These are phyloP conservation scores for Limnephilus rhombicus DNA, from an alignment of 2,888 invertebrate genomes.

Conservation along the genomic window DNA sequence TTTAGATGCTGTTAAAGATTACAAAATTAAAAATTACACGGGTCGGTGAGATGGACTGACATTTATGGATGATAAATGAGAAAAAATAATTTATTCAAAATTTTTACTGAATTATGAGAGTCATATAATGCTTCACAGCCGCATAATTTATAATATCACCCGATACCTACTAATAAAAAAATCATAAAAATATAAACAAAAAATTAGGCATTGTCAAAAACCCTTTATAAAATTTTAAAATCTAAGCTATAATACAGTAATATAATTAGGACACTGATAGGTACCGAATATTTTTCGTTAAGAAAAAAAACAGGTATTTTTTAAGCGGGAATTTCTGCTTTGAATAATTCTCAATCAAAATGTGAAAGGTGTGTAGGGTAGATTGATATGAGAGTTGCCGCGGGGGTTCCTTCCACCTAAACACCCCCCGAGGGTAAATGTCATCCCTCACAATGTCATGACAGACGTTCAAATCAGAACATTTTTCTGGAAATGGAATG, in stretches of 20 bases:
- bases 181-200: background rate
- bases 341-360: constrained; percentile 20
- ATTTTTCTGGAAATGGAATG: background rate
- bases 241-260: background rate
- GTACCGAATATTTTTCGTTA: too few relatives aligned
- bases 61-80: constrained; percentile 50
- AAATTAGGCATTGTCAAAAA: background rate
- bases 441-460: constrained; percentile 63
- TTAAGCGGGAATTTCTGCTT: background rate
- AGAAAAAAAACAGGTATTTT: background rate
- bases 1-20: constrained; percentile 56
- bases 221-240: background rate
- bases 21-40: constrained; percentile 54
- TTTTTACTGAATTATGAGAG: constrained; percentile 7
- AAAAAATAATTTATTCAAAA: constrained; percentile 37
- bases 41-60: constrained; percentile 35
- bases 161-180: background rate
- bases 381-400: constrained; percentile 38
- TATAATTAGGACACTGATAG: too few relatives aligned
- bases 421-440: constrained; percentile 33
- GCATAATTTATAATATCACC: background rate
- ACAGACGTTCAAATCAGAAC: constrained; percentile 58
- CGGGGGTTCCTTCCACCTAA: constrained; percentile 51
- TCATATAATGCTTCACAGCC: background rate
- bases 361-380: constrained; percentile 3